Conservation (phyloP, 2,113 vertebrate species). For the Phalacrocorax aristotelis region DNA sequence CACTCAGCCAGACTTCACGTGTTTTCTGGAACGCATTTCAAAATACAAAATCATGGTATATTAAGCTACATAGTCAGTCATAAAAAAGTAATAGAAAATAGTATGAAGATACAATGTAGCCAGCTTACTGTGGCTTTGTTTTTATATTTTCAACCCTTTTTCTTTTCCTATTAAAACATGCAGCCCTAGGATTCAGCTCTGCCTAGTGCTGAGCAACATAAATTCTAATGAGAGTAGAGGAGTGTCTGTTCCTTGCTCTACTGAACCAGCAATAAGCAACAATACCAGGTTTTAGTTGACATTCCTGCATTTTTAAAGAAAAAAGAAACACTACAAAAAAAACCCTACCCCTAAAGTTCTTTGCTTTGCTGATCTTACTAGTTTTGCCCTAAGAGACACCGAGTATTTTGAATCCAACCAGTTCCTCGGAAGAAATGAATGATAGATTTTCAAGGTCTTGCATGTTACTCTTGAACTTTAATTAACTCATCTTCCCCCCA, state of each 20-base stretch:
- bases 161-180: neutral
- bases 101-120: neutral
- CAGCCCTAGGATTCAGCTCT: neutral
- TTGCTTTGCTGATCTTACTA: neutral
- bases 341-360: neutral
- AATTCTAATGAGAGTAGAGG: neutral
- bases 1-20: neutral
- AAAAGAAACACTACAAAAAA: neutral
- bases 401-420: neutral
- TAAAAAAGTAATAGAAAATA: constrained; percentile 39
- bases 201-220: neutral
- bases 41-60: neutral
- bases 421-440: neutral
- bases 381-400: neutral
- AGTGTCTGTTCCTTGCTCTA: neutral
- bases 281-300: neutral
- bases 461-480: neutral
- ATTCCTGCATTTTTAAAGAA: neutral
- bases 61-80: neutral
- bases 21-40: constrained; percentile 15
- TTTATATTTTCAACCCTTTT: neutral
- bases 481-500: neutral
- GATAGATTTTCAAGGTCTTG: neutral
- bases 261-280: neutral
- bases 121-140: neutral